phyloP scores from a whole-genome alignment of 1,140 invertebrate species.

The Globodera rostochiensis region DNA sequence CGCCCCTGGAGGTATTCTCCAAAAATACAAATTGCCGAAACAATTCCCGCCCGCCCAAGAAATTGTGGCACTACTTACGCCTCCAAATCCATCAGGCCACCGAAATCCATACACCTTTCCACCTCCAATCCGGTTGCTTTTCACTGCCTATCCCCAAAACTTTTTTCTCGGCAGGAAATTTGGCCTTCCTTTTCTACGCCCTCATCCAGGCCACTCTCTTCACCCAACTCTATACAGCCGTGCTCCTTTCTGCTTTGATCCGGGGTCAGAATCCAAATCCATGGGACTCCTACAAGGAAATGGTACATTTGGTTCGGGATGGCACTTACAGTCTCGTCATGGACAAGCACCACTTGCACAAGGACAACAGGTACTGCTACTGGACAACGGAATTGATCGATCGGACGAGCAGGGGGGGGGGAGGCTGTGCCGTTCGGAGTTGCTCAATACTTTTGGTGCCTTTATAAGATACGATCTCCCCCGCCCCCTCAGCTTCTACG shows the following conservation, averaged over 20 bases:
- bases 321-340: conserved; percentile 44
- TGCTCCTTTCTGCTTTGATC: conserved; percentile 44
- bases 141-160: background rate
- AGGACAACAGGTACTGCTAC: conserved; percentile 13
- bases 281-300: conserved; percentile 45
- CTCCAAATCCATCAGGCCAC: conserved; percentile 48
- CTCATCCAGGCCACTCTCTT: conserved; percentile 47
- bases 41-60: conserved; percentile 10
- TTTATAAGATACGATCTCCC: background rate
- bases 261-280: conserved; percentile 44
- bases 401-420: no score
- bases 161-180: conserved; percentile 30
- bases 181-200: conserved; percentile 46
- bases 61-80: conserved; percentile 47
- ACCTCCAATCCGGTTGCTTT: conserved; percentile 34
- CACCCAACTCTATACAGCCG: conserved; percentile 45
- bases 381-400: no score
- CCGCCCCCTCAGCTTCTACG: conserved; percentile 33
- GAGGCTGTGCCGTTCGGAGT: no score
- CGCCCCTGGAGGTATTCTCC: conserved; percentile 35
- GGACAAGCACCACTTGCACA: conserved; percentile 45
- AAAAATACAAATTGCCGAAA: background rate
- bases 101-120: conserved; percentile 48
- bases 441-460: background rate
- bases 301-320: conserved; percentile 32